Evolutionary conservation across 2,888 invertebrate genomes (phyloP).

Genomic region (Thymelicus sylvestris): DNA sequence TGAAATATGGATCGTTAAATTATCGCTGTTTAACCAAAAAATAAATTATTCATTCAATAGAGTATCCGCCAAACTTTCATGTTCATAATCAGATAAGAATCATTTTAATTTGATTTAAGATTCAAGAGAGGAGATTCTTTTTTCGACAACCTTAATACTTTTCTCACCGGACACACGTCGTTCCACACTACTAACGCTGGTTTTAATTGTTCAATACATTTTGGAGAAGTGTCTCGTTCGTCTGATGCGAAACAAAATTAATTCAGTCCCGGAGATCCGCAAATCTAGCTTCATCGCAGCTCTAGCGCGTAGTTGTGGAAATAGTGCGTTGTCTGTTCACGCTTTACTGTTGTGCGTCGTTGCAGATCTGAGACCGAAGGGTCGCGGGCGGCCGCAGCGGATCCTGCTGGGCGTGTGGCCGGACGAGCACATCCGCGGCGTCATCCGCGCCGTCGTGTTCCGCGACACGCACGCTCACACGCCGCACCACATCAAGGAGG

Average conservation of each 20-base stretch:
- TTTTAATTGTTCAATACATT: background rate
- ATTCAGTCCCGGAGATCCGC: background rate
- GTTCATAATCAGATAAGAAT: background rate
- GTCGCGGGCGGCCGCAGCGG: constrained; percentile 95
- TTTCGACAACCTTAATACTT: background rate
- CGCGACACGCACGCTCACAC: constrained; percentile 91
- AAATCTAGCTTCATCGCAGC: constrained; percentile 13
- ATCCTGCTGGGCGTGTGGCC: constrained; percentile 97
- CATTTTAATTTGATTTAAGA: no score
- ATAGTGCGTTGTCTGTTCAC: constrained; percentile 68
- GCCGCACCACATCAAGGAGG: constrained; percentile 91
- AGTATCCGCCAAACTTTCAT: background rate
- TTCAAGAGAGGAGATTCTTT: no score
- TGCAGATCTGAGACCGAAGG: constrained; percentile 95
- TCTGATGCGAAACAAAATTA: background rate
- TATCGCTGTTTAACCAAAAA: no score
- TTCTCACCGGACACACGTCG: background rate
- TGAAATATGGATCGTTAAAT: no score
- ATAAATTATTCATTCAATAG: background rate
- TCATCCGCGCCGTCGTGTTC: constrained; percentile 96
- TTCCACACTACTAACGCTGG: background rate
- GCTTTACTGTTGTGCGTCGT: constrained; percentile 78
- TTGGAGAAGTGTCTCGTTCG: background rate
- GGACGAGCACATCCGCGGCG: constrained; percentile 96
- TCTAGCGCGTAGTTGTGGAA: constrained; percentile 19